Base-by-base conservation (phyloP, 2,113 vertebrate genomes). In the Corythoichthys haematopterus region DNA sequence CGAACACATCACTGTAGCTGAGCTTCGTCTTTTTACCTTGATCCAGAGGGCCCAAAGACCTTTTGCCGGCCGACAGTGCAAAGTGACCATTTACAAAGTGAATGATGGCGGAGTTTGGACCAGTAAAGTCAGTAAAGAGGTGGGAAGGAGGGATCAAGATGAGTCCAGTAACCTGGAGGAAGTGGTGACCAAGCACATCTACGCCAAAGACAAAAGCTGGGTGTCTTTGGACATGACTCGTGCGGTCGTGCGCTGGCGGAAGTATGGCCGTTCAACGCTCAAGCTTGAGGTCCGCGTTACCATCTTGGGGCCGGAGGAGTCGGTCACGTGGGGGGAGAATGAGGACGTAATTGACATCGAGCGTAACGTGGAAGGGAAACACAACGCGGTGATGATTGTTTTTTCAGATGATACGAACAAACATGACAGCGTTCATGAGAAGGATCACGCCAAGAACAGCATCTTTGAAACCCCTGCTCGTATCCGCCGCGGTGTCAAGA, bases 201-300 rank as follows among this genome's bases (percentile, higher is more conserved):
- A 87, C 1, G 91, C 91, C 80, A 91, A 87, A 0, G 93, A 93
- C 80, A 95, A 92, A 0, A 93, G 92, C 75, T 98, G 97, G 96
- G 94, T 98, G 84, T 94, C 93, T 15, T 98, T 99, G 14, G 95
- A 98, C 74, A 81, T 99, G 81, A 98, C 96, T 0, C 90, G 92
- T 59, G 93, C 91, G 61, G 88, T 94, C 67, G 84, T 85, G 63
- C 92, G 80, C 3, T 97, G 95, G 95, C 85, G 84, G 69, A 92
- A 92, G 64, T 90, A 90, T 7, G 92, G 91, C 48, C 81, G 55
- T n/a, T 85, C 84, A 70, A 93, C 89, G 1, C 93, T 93, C 51
- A 84, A 89, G 61, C 88, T 99, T 69, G 94, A 97, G 65, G 93
- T 97, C 38, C 94, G 94, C 35, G 90, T 98, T 0, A 91, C 94